phyloP scores from a whole-genome alignment of 2,888 invertebrate species.

The Stegophylla sp. region DNA sequence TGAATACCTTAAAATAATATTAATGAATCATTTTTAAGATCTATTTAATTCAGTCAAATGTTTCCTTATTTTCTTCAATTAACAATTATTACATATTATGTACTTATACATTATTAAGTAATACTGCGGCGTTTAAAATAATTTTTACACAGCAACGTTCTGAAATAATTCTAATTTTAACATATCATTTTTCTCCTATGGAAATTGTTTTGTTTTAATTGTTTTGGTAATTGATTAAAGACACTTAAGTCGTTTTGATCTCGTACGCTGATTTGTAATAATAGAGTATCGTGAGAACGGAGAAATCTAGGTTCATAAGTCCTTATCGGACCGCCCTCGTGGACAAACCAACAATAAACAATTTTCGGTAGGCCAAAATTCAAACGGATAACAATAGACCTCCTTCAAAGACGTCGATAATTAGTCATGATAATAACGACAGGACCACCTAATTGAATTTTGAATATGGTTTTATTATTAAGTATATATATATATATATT shows the following conservation, averaged over 20 bases:
- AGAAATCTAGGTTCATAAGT: slow-evolving; percentile 21
- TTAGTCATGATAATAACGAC: slow-evolving; percentile 57
- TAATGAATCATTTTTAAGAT: background rate
- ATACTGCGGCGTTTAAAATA: too few relatives aligned
- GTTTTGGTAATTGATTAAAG: slow-evolving; percentile 27
- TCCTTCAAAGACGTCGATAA: slow-evolving; percentile 58
- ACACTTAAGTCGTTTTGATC: slow-evolving; percentile 26
- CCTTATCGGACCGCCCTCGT: slow-evolving; percentile 58
- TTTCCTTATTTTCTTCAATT: too few relatives aligned
- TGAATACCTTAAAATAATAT: too few relatives aligned
- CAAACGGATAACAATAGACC: slow-evolving; percentile 57
- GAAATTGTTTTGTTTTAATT: background rate
- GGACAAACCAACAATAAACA: slow-evolving; percentile 54
- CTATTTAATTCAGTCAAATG: too few relatives aligned
- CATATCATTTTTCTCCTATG: background rate
- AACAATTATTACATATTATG: too few relatives aligned
- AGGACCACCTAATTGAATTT: slow-evolving; percentile 57
- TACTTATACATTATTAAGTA: too few relatives aligned
- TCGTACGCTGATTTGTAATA: slow-evolving; percentile 28
- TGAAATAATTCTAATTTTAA: background rate
- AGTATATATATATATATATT: slow-evolving; percentile 24
- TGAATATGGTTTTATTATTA: slow-evolving; percentile 46
- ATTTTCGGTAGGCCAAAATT: slow-evolving; percentile 58
- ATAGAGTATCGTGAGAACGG: slow-evolving; percentile 51
- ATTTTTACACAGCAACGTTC: background rate